phyloP scores from a whole-genome alignment of 2,888 invertebrate species.

The Mythimna ferrago region DNA sequence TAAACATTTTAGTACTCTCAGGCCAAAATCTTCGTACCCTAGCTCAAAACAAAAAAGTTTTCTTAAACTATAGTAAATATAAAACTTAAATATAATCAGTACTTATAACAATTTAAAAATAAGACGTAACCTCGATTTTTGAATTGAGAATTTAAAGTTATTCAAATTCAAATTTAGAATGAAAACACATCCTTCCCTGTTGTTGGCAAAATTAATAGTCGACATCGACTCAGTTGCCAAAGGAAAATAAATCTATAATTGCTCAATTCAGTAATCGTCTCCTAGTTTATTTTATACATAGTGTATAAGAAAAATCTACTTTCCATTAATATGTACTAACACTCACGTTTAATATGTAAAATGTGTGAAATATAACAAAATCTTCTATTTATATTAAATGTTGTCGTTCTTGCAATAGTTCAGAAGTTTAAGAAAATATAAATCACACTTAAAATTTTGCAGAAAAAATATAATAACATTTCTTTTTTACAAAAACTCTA shows the following conservation, averaged over 20 bases:
- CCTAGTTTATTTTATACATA: constrained; percentile 4
- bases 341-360: constrained; percentile 7
- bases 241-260: background rate
- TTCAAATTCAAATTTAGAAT: background rate
- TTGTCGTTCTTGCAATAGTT: background rate
- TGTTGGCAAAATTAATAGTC: too few relatives aligned
- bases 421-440: background rate
- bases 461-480: too few relatives aligned
- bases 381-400: background rate
- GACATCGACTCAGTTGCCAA: too few relatives aligned
- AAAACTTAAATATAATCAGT: constrained; percentile 12
- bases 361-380: background rate
- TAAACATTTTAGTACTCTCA: background rate
- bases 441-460: background rate
- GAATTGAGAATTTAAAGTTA: background rate
- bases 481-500: background rate
- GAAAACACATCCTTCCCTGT: background rate
- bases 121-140: background rate
- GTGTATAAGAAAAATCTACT: constrained; percentile 11
- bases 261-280: background rate
- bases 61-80: constrained; percentile 6
- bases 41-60: background rate
- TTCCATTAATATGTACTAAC: constrained; percentile 1
- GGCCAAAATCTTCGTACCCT: background rate
- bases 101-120: background rate